A percentile compares a stretch with the other conserved stretches of the same genome.
Conservation (phyloP, 2,888 invertebrate genomes). For the Lutraria lutraria region DNA sequence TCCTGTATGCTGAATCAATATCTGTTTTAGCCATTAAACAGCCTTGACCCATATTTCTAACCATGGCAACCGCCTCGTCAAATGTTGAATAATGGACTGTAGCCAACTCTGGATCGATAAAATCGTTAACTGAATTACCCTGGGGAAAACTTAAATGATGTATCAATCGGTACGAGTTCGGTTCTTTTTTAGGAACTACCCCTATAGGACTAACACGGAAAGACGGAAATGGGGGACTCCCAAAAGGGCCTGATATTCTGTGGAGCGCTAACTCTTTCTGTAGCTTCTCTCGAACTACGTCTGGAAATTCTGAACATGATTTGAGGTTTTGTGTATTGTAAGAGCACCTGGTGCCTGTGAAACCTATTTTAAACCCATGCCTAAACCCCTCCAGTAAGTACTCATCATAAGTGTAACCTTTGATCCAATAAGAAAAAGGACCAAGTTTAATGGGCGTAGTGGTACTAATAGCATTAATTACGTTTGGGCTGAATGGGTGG, state of each 20-base stretch:
- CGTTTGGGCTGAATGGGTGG: background rate
- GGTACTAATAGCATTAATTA: background rate
- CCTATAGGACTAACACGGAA: conserved; percentile 51
- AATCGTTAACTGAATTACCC: conserved; percentile 59
- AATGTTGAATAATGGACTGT: conserved; percentile 50
- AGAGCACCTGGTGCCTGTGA: background rate
- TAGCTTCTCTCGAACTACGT: background rate
- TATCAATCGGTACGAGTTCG: conserved; percentile 49
- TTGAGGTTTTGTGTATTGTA: background rate
- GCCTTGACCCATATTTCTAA: conserved; percentile 29
- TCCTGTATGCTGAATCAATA: conserved; percentile 55
- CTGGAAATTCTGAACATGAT: background rate
- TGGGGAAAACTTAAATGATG: conserved; percentile 59
- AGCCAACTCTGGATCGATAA: conserved; percentile 35
- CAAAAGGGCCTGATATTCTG: background rate
- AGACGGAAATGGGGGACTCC: conserved; percentile 25
- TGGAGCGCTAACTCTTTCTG: background rate
- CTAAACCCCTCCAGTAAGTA: background rate
- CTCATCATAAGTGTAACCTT: background rate
- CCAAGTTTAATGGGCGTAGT: background rate
- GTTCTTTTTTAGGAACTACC: conserved; percentile 55
- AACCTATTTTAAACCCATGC: background rate
- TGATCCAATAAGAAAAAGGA: background rate
- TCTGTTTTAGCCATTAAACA: conserved; percentile 56
- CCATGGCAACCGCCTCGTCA: conserved; percentile 51